A percentile compares a stretch with the other conserved stretches of the same genome.
phyloP scores from a whole-genome alignment of 2,888 invertebrate species.

The Amphipyra berbera region DNA sequence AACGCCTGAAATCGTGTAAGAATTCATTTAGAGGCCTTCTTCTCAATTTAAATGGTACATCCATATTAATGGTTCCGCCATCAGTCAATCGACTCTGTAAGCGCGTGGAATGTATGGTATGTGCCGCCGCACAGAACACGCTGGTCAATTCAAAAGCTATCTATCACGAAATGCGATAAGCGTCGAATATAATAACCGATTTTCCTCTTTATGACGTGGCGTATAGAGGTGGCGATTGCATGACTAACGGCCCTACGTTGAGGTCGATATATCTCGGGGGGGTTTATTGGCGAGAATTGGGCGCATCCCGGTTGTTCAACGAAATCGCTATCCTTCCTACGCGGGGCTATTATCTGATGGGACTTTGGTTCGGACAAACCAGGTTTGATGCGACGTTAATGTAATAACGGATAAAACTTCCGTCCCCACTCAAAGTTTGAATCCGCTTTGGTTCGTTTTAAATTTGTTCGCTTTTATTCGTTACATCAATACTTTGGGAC shows the following conservation, averaged over 20 bases:
- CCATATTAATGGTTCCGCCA: constrained; percentile 70
- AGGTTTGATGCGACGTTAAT: constrained; percentile 75
- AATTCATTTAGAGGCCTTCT: constrained; percentile 65
- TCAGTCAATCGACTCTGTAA: constrained; percentile 73
- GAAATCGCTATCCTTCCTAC: constrained; percentile 87
- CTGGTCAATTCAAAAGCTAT: constrained; percentile 79
- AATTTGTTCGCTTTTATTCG: constrained; percentile 61
- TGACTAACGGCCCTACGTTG: constrained; percentile 68
- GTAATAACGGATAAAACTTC: constrained; percentile 76
- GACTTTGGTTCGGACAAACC: constrained; percentile 77
- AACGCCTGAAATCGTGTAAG: constrained; percentile 46
- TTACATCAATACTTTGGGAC: constrained; percentile 52
- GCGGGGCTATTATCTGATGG: constrained; percentile 81
- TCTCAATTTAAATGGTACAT: constrained; percentile 68
- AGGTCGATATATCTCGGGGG: constrained; percentile 84
- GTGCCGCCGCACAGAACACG: constrained; percentile 71
- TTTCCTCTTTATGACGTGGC: constrained; percentile 72
- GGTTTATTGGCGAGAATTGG: constrained; percentile 89
- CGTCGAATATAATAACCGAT: constrained; percentile 69
- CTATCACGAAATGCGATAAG: constrained; percentile 72
- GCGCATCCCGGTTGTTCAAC: constrained; percentile 88
- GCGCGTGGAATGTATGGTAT: constrained; percentile 74
- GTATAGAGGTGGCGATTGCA: constrained; percentile 78
- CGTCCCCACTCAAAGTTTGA: constrained; percentile 60
- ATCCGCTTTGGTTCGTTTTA: constrained; percentile 58